Conservation (phyloP, 2,888 invertebrate genomes). For the Pollenia labialis region DNA sequence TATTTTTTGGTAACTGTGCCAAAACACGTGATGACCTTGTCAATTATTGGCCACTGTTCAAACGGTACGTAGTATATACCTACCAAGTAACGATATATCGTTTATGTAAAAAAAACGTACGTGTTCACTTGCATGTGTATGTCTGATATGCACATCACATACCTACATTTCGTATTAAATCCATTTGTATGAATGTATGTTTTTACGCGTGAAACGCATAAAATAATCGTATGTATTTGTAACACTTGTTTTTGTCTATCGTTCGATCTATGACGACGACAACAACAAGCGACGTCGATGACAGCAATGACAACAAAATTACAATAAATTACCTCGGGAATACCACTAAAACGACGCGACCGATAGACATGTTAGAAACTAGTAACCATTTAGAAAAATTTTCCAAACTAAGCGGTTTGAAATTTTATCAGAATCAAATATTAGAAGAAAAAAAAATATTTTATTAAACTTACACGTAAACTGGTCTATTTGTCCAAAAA, state of each 20-base stretch:
- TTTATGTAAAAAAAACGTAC: not conserved
- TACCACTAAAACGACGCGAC: constrained; percentile 22
- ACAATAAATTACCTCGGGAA: constrained; percentile 65
- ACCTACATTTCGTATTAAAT: not conserved
- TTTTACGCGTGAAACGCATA: constrained; percentile 45
- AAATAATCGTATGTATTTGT: constrained; percentile 42
- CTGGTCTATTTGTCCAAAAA: no score
- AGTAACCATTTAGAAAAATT: constrained; percentile 44
- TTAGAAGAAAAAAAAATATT: no score
- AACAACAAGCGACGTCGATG: constrained; percentile 10
- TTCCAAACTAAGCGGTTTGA: constrained; percentile 53
- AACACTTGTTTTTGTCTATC: constrained; percentile 35
- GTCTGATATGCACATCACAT: not conserved
- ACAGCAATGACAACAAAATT: constrained; percentile 46
- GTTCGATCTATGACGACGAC: constrained; percentile 12
- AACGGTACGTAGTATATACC: constrained; percentile 13
- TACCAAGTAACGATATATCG: constrained; percentile 1
- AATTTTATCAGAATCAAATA: not conserved
- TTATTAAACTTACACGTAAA: no score
- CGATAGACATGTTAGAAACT: not conserved
- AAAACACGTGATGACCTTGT: constrained; percentile 72
- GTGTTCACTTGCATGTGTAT: not conserved
- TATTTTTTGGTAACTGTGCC: constrained; percentile 66
- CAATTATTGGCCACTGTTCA: constrained; percentile 66
- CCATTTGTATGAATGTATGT: not conserved